These are phyloP conservation scores for Alligator sinensis DNA, from an alignment of 2,113 vertebrate species.

Conservation along the genomic window DNA sequence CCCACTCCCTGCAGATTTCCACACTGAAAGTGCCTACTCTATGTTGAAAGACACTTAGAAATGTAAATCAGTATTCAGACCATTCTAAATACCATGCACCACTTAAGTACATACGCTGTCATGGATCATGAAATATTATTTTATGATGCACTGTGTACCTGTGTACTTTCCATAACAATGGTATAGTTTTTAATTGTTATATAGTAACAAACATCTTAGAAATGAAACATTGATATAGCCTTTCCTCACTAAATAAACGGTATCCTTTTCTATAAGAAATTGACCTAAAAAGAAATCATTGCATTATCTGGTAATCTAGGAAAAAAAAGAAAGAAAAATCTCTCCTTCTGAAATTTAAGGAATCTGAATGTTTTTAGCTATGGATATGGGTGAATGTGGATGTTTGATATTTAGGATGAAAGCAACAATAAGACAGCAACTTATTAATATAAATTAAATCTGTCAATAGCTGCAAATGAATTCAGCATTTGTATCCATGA, in stretches of 20 bases:
- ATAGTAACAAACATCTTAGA: not conserved
- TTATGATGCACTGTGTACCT: not conserved
- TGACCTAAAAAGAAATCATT: not conserved
- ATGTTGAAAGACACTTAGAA: slow-evolving; percentile 39
- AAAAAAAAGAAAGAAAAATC: not conserved
- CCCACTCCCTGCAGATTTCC: slow-evolving; percentile 33
- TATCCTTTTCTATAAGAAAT: not conserved
- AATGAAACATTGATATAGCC: not conserved
- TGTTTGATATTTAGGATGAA: not conserved
- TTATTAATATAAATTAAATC: not conserved
- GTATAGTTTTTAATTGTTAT: not conserved
- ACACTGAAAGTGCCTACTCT: not conserved
- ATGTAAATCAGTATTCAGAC: slow-evolving; percentile 49
- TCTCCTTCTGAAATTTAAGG: not conserved
- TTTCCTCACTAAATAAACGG: not conserved
- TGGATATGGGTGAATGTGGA: not conserved
- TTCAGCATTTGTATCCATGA: no score
- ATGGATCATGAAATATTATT: slow-evolving; percentile 6
- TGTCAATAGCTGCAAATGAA: not conserved
- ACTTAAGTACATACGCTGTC: slow-evolving; percentile 27
- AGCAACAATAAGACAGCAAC: not conserved
- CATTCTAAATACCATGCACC: slow-evolving; percentile 7
- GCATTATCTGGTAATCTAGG: not conserved
- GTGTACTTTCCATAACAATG: not conserved
- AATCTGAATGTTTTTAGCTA: not conserved